A percentile compares a stretch with the other conserved stretches of the same genome.
These are phyloP conservation scores for Pachliopta kotzebuea DNA, from an alignment of 2,888 invertebrate species.

Conservation along the genomic window DNA sequence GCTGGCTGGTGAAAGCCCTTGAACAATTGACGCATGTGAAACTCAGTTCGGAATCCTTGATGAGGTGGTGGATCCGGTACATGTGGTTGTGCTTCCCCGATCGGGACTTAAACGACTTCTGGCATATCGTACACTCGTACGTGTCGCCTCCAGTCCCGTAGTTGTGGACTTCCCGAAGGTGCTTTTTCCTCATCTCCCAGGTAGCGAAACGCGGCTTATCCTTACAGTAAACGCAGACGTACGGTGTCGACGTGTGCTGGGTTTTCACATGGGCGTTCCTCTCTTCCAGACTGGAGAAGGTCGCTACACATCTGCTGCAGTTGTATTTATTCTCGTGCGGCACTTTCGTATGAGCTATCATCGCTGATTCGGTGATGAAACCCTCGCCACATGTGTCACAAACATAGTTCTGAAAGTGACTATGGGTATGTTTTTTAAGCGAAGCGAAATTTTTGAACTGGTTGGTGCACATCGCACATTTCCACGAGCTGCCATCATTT, in stretches of 20 bases:
- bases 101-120: constrained; percentile 68
- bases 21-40: constrained; percentile 75
- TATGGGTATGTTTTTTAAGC: constrained; percentile 66
- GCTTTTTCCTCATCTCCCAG: constrained; percentile 68
- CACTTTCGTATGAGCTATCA: constrained; percentile 69
- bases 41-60: constrained; percentile 67
- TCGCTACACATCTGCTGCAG: constrained; percentile 68
- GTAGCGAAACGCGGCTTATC: constrained; percentile 71
- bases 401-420: constrained; percentile 72
- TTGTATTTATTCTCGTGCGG: constrained; percentile 72
- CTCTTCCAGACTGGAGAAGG: constrained; percentile 64
- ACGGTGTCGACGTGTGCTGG: constrained; percentile 66
- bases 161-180: constrained; percentile 69
- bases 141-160: constrained; percentile 66
- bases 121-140: constrained; percentile 67
- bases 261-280: constrained; percentile 68
- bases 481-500: constrained; percentile 66
- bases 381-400: constrained; percentile 74
- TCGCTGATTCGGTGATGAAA: constrained; percentile 70
- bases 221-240: constrained; percentile 68
- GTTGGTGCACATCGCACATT: constrained; percentile 69
- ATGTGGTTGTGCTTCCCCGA: constrained; percentile 74
- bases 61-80: constrained; percentile 66
- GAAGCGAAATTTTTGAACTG: constrained; percentile 69
- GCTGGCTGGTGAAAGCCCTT: constrained; percentile 75